Percentiles rank a stretch among this genome's conserved stretches.
These are phyloP conservation scores for Carcharodon carcharias DNA, from an alignment of 2,797 vertebrate genomes.

Conservation along the genomic window DNA sequence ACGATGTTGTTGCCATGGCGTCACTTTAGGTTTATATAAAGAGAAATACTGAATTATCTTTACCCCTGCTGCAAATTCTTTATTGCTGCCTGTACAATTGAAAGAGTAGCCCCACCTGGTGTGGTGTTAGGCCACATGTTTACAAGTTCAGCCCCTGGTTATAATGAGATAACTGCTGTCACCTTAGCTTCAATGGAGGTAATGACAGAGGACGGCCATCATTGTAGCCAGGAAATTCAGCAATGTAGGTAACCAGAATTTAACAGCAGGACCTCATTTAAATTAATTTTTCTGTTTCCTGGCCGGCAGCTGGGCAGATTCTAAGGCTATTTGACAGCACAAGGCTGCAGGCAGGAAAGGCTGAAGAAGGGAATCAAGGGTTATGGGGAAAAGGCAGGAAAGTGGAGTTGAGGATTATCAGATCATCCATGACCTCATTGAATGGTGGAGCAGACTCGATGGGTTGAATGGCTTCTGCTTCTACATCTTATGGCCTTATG, in stretches of 20 bases:
- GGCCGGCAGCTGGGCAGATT: background rate
- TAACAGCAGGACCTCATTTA: background rate
- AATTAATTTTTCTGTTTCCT: background rate
- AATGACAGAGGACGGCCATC: background rate
- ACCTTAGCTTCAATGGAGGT: background rate
- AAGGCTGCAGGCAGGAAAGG: too few species aligned
- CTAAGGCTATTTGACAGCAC: background rate
- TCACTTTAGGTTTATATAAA: background rate
- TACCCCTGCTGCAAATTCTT: background rate
- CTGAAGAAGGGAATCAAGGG: too few species aligned
- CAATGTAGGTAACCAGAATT: background rate
- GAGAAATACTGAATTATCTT: background rate
- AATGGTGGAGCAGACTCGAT: too few species aligned
- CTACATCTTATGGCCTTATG: background rate
- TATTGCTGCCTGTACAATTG: background rate
- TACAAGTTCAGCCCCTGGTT: background rate
- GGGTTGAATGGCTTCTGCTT: too few species aligned
- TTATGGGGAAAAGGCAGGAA: too few species aligned
- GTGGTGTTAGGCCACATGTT: background rate
- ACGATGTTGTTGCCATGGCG: background rate
- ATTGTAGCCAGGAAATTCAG: background rate
- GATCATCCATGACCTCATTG: too few species aligned
- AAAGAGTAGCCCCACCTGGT: background rate
- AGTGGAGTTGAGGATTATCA: too few species aligned
- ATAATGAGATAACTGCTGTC: background rate